Evolutionary conservation across 1,140 invertebrate species (phyloP), one percentile per base, ranked within the genome.

Genomic region (Neocloeon triangulifer): DNA sequence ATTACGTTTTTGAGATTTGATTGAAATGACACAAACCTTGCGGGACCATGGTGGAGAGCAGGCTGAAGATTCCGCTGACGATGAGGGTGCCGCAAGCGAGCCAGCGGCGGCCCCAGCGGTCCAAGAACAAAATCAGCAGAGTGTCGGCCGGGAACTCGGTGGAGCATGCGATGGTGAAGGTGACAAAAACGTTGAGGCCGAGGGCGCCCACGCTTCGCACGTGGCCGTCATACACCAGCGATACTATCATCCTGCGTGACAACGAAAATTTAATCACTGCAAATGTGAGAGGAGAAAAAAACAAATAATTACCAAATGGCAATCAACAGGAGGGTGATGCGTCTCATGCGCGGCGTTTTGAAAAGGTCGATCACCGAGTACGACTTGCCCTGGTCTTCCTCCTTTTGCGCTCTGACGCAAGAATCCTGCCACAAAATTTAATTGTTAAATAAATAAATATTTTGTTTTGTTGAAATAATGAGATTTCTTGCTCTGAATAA

Each of bases 91-190:
- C 67, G 46, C 72, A 84, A 1, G 76, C 73, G 14, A 81, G 51
- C 80, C 80, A 86, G 37, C 81, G 61, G 35, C 82, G 55, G 1
- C 81, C 82, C 64, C 76, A 78, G 39, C 67, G 62, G 50, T 86
- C 81, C 5, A 86, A 49, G 2, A 74, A 71, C 0, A 75, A 41
- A 2, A 80, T 77, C 4, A 85, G 56, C 25, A 85, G 67, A 0
- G 77, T 70, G 48, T 85, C 78, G 5, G 80, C 79, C 1, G 81
- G 81, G 20, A 81, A 51, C 46, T 82, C 77, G 0, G 77, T 81
- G 2, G 73, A 71, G 9, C 73, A 70, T 0, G 79, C 78, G 2
- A 85, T 61, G 1, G 76, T 79, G 44, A 85, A 86, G 1, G 79
- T 80, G 18, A 80, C 43, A 45, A 84, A 86, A 2, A 84, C 62